phyloP scores from a whole-genome alignment of 2,888 invertebrate genomes.

The Cordilura impudica region DNA sequence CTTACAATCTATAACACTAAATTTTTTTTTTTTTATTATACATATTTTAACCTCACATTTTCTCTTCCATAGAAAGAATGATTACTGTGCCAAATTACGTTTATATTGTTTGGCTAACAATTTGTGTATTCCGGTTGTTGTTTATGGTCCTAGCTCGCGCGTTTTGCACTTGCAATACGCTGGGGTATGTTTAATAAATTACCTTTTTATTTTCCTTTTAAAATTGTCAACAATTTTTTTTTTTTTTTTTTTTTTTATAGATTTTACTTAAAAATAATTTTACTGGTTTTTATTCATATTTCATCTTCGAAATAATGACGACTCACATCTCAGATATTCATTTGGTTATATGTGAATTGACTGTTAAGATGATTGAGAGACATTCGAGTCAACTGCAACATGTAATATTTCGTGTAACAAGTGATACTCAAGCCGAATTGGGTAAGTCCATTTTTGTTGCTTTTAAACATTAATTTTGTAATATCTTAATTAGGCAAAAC shows the following conservation, averaged over 20 bases:
- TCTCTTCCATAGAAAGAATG: slow-evolving; percentile 51
- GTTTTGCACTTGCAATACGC: slow-evolving; percentile 65
- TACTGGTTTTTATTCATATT: slow-evolving; percentile 37
- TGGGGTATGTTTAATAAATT: slow-evolving; percentile 62
- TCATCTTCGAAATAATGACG: slow-evolving; percentile 63
- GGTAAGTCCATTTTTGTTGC: slow-evolving; percentile 54
- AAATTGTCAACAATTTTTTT: neutral
- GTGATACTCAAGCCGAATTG: slow-evolving; percentile 56
- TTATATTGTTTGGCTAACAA: slow-evolving; percentile 69
- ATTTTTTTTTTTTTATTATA: neutral
- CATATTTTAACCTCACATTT: neutral
- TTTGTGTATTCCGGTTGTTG: slow-evolving; percentile 67
- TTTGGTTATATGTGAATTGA: slow-evolving; percentile 64
- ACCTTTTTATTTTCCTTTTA: neutral
- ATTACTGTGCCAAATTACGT: slow-evolving; percentile 68
- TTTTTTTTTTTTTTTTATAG: slow-evolving; percentile 30
- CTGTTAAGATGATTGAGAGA: slow-evolving; percentile 60
- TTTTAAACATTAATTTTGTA: no score
- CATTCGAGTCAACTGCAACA: slow-evolving; percentile 54
- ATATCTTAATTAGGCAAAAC: no score
- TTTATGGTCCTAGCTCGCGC: slow-evolving; percentile 66
- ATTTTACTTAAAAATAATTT: slow-evolving; percentile 59
- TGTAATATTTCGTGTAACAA: slow-evolving; percentile 40
- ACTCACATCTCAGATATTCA: slow-evolving; percentile 64
- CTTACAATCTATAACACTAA: neutral